Percentiles rank a stretch among this genome's conserved stretches.
Evolutionary conservation across 2,888 invertebrate genomes (phyloP).

Genomic region (Chelonus formosanus): DNA sequence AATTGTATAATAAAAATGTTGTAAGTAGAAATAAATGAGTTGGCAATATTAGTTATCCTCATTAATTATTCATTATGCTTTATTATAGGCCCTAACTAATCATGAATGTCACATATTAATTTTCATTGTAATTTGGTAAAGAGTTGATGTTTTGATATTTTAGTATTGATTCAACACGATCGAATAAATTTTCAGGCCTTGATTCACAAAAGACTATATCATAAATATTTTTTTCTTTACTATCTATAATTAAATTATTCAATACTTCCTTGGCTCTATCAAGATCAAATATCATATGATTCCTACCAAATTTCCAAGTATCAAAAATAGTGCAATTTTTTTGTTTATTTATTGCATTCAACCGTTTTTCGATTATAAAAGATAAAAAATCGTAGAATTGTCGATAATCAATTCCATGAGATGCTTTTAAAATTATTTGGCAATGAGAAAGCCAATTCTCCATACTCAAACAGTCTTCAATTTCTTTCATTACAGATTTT

Average conservation of each 20-base stretch:
- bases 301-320: slow-evolving; percentile 63
- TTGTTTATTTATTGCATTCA: slow-evolving; percentile 64
- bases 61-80: slow-evolving; percentile 15
- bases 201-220: slow-evolving; percentile 39
- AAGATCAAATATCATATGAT: slow-evolving; percentile 67
- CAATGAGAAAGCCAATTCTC: slow-evolving; percentile 80
- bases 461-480: slow-evolving; percentile 80
- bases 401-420: slow-evolving; percentile 80
- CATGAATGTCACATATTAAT: background rate
- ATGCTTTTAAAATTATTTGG: slow-evolving; percentile 80
- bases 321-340: slow-evolving; percentile 57
- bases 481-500: slow-evolving; percentile 77
- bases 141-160: background rate
- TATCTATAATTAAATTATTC: slow-evolving; percentile 62
- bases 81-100: background rate
- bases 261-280: slow-evolving; percentile 62
- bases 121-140: background rate
- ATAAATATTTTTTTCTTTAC: slow-evolving; percentile 49
- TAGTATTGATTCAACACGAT: slow-evolving; percentile 25
- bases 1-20: slow-evolving; percentile 41
- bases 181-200: slow-evolving; percentile 30
- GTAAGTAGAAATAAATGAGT: slow-evolving; percentile 36
- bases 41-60: slow-evolving; percentile 25
- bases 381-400: slow-evolving; percentile 75
- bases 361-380: slow-evolving; percentile 72